phyloP scores from a whole-genome alignment of 1,140 invertebrate species.

The Calosoma granatense region DNA sequence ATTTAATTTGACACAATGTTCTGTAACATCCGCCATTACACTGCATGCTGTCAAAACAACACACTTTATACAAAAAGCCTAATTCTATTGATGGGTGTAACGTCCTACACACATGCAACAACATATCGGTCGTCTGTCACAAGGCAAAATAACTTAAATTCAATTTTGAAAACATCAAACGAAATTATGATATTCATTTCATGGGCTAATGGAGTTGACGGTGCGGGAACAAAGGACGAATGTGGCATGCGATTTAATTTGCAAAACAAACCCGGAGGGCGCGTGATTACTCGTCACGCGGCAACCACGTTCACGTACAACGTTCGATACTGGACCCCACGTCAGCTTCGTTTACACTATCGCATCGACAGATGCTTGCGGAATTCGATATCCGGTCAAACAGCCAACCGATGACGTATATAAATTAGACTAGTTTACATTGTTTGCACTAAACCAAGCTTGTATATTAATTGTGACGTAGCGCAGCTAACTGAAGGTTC shows the following conservation, averaged over 20 bases:
- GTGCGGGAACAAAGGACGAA: background rate
- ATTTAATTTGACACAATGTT: no score
- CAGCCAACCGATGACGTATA: background rate
- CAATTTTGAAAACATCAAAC: background rate
- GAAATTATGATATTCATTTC: background rate
- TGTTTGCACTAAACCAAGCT: no score
- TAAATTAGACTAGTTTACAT: background rate
- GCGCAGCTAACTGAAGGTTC: no score
- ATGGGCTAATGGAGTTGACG: background rate
- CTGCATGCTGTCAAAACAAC: no score
- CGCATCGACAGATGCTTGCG: background rate
- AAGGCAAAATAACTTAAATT: background rate
- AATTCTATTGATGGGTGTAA: no score
- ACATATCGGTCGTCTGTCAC: no score
- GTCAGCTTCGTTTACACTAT: background rate
- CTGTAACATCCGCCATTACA: no score
- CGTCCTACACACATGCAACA: no score
- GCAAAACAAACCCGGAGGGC: background rate
- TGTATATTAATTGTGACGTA: no score
- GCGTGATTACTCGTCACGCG: background rate
- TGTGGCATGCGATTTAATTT: background rate
- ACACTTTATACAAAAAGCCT: no score
- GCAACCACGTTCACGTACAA: no score
- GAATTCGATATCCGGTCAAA: background rate
- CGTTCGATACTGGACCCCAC: no score